These are phyloP conservation scores for Hyposmocoma kahamanoa DNA, from an alignment of 1,140 invertebrate genomes.

Conservation along the genomic window DNA sequence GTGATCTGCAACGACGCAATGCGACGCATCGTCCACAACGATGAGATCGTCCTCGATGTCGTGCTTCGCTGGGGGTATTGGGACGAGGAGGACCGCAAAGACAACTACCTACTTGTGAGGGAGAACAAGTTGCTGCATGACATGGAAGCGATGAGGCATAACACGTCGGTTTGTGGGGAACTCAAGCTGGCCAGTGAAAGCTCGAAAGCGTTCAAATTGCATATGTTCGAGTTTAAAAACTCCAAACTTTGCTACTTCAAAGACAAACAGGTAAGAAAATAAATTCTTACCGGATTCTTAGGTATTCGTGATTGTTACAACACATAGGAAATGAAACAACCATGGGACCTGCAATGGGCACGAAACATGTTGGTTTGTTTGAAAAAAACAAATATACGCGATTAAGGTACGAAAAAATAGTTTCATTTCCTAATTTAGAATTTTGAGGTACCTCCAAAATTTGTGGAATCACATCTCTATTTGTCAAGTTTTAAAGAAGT, in stretches of 20 bases:
- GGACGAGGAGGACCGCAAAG: slow-evolving; percentile 86
- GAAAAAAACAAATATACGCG: too few species aligned
- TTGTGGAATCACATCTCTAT: too few species aligned
- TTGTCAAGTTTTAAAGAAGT: too few species aligned
- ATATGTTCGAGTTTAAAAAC: slow-evolving; percentile 86
- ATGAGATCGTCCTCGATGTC: slow-evolving; percentile 79
- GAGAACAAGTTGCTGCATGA: slow-evolving; percentile 61
- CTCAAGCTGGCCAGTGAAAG: slow-evolving; percentile 86
- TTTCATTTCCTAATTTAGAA: too few species aligned
- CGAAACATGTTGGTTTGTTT: too few species aligned
- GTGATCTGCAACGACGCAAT: slow-evolving; percentile 82
- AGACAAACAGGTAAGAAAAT: slow-evolving; percentile 79
- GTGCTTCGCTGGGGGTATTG: slow-evolving; percentile 90
- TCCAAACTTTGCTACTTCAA: slow-evolving; percentile 87
- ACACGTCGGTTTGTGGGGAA: slow-evolving; percentile 76
- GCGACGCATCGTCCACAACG: slow-evolving; percentile 84
- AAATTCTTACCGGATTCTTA: too few species aligned
- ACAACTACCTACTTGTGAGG: slow-evolving; percentile 85
- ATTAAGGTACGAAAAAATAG: too few species aligned
- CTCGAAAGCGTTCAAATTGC: slow-evolving; percentile 83
- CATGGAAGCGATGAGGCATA: slow-evolving; percentile 69
- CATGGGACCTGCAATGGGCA: too few species aligned
- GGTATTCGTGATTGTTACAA: too few species aligned
- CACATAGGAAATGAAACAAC: too few species aligned
- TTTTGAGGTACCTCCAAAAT: too few species aligned